phyloP scores from a whole-genome alignment of 2,888 invertebrate species.

The Caenorhabditis sp. region DNA sequence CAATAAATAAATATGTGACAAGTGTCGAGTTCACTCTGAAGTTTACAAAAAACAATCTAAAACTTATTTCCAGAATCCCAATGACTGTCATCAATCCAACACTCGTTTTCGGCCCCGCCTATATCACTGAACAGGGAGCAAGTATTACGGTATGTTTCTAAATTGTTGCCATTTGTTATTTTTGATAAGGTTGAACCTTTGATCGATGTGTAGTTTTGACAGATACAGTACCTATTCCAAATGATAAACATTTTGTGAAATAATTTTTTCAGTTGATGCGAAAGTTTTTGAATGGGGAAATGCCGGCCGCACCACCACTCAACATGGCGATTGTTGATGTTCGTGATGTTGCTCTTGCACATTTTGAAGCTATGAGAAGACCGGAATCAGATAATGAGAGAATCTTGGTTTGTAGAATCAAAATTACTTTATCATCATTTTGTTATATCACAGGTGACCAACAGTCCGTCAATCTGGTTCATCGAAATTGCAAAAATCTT shows the following conservation, averaged over 20 bases:
- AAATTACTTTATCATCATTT: background rate
- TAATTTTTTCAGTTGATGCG: conserved; percentile 57
- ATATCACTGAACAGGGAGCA: conserved; percentile 68
- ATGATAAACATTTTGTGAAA: no score
- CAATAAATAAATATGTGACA: no score
- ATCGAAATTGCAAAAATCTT: conserved; percentile 74
- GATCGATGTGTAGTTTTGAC: no score
- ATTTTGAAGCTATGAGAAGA: conserved; percentile 73
- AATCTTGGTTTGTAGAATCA: conserved; percentile 67
- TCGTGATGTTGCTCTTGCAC: conserved; percentile 75
- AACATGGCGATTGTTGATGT: conserved; percentile 74
- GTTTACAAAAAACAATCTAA: background rate
- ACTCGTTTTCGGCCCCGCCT: conserved; percentile 74
- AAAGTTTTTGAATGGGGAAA: conserved; percentile 63
- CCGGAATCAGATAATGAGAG: conserved; percentile 73
- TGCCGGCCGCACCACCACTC: conserved; percentile 71
- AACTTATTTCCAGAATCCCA: conserved; percentile 71
- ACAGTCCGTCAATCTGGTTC: conserved; percentile 72
- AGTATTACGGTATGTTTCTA: conserved; percentile 60
- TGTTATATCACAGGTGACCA: conserved; percentile 39
- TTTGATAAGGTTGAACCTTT: no score
- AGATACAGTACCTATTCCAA: no score
- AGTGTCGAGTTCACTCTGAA: no score
- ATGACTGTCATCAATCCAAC: conserved; percentile 75
- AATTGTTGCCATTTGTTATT: no score